Base-by-base conservation (phyloP, 1,140 invertebrate species). In the Drosophila parvula region DNA sequence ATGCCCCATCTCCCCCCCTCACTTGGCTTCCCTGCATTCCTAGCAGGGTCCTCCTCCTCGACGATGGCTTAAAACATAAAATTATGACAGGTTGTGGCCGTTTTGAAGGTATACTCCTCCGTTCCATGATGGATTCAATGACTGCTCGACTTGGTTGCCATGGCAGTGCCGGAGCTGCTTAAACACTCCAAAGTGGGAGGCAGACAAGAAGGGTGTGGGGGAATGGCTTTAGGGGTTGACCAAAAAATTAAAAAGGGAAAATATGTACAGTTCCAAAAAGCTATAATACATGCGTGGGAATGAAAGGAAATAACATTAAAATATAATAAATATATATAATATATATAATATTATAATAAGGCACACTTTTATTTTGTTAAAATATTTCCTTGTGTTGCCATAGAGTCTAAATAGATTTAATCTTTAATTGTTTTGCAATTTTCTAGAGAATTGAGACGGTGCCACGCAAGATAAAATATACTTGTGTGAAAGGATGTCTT, bases 1-100 rank as follows among this genome's bases (percentile, higher is more conserved):
- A 76, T 50, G 61, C 38, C 65, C 43, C 65, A 44, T 62, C 64
- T 18, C 12, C 30, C 64, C 28, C 12, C 30, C 32, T 62, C 48
- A 14, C 18, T 50, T 44, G 32, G 11, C 60, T 32, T 16, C 32
- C 60, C 47, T 47, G 47, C 61, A 60, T 40, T 51, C 43, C 18
- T 47, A 40, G 22, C 34, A 9, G 3, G 2, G 28, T 40, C 45
- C 32, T 16, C 43, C 61, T 11, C 45, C 47, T 18, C 50, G 12
- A 22, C 47, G 32, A n/a, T 58, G 59, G 68, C 81, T 84, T 84
- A 84, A 81, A 80, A 84, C 62, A 85, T 84, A 50, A 80, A 84
- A 81, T 81, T 78, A 84, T 85, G 82, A 86, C 82, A 85, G 82
- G 60, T 81, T 85, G 81, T 61, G 73, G 81, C 57, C 78, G 75